phyloP scores from a whole-genome alignment of 2,797 vertebrate genomes.

The Falco naumanni region DNA sequence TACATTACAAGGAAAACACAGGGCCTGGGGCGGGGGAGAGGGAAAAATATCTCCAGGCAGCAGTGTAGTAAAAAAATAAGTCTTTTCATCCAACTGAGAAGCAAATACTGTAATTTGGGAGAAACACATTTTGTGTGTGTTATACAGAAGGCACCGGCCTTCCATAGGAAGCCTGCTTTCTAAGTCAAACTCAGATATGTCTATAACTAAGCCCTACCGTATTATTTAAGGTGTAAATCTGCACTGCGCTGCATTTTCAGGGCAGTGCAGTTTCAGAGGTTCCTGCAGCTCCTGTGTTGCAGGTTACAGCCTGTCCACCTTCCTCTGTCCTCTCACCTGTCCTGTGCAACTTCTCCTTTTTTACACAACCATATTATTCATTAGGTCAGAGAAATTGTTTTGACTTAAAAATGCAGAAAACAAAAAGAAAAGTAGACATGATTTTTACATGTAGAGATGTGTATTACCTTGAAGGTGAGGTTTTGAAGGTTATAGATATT shows the following conservation, averaged over 20 bases:
- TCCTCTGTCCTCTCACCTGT: not conserved
- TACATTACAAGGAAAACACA: conserved; percentile 17
- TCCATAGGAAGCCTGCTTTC: not conserved
- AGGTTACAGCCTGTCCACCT: not conserved
- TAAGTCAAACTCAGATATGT: not conserved
- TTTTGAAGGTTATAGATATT: not conserved
- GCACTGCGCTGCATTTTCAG: not conserved
- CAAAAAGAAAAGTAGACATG: not conserved
- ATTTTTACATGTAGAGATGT: not conserved
- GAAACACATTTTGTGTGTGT: not conserved
- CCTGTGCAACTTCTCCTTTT: not conserved
- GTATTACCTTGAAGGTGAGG: not conserved
- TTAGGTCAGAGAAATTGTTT: not conserved
- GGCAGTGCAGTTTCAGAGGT: not conserved
- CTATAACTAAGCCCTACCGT: not conserved
- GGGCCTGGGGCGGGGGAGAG: not conserved
- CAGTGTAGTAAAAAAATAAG: not conserved
- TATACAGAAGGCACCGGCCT: not conserved
- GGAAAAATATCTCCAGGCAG: conserved; percentile 39
- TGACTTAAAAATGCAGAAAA: not conserved
- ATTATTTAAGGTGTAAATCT: not conserved
- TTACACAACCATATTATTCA: not conserved
- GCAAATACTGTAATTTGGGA: conserved; percentile 35
- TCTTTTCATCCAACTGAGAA: conserved; percentile 16
- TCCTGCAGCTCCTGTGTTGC: not conserved